Evolutionary conservation across 1,140 invertebrate species (phyloP).

Genomic region (Drosophila cardini): DNA sequence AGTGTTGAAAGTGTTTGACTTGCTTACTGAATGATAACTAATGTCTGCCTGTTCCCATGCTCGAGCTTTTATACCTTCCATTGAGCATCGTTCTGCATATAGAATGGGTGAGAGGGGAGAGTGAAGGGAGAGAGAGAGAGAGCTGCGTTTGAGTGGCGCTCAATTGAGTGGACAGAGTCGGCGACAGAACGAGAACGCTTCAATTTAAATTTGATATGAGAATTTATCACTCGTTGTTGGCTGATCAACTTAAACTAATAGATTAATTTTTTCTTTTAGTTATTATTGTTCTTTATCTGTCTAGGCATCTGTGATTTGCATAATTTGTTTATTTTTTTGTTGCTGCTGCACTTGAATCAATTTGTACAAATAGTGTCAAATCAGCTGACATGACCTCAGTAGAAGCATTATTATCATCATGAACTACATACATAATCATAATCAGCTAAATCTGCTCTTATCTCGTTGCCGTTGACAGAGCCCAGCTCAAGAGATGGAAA

Average conservation of each 20-base stretch:
- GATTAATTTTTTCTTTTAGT: slow-evolving; percentile 29
- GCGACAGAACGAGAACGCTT: slow-evolving; percentile 5
- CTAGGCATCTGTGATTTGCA: neutral
- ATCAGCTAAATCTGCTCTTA: slow-evolving; percentile 45
- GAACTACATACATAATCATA: slow-evolving; percentile 32
- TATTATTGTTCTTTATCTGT: slow-evolving; percentile 29
- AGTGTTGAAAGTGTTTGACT: slow-evolving; percentile 17
- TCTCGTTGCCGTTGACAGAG: slow-evolving; percentile 31
- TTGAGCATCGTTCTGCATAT: neutral
- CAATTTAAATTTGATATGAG: slow-evolving; percentile 73
- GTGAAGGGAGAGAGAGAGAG: neutral
- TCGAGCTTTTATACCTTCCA: slow-evolving; percentile 64
- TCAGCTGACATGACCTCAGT: slow-evolving; percentile 29
- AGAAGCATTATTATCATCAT: slow-evolving; percentile 7
- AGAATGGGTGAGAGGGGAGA: neutral
- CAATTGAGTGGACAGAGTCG: slow-evolving; percentile 65
- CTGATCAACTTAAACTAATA: slow-evolving; percentile 18
- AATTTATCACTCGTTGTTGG: slow-evolving; percentile 31
- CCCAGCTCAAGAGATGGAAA: slow-evolving; percentile 31
- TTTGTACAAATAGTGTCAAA: slow-evolving; percentile 27
- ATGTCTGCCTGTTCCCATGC: slow-evolving; percentile 30
- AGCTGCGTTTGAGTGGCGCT: slow-evolving; percentile 61
- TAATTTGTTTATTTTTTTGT: slow-evolving; percentile 7
- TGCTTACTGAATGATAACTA: slow-evolving; percentile 62
- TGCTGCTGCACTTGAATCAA: slow-evolving; percentile 32